Evolutionary conservation across 2,888 invertebrate genomes (phyloP).

Genomic region (Lumbricus terrestris): DNA sequence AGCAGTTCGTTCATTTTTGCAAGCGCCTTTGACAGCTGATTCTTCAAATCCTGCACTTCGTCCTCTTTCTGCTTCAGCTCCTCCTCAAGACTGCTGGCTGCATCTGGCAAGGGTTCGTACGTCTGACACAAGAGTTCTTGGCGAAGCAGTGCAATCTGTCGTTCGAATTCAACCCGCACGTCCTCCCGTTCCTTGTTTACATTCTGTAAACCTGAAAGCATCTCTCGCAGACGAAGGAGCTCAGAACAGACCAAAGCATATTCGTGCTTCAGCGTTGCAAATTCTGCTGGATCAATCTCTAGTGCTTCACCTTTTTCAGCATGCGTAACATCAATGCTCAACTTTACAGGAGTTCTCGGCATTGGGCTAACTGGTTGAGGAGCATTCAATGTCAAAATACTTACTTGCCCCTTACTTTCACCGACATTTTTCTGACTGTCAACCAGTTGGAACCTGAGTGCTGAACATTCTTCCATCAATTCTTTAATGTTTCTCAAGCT

Average conservation of each 20-base stretch:
- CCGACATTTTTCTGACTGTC: background rate
- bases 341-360: background rate
- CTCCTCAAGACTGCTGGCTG: background rate
- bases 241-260: constrained; percentile 26
- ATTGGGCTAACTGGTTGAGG: background rate
- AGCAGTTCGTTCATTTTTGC: constrained; percentile 6
- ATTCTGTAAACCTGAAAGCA: constrained; percentile 16
- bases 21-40: constrained; percentile 4
- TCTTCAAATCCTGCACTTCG: constrained; percentile 6
- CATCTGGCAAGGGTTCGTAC: background rate
- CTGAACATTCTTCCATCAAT: background rate
- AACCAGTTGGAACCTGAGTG: background rate
- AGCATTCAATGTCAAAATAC: background rate
- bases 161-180: constrained; percentile 24
- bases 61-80: constrained; percentile 23
- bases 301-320: background rate
- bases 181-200: constrained; percentile 22
- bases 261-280: background rate
- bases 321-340: background rate
- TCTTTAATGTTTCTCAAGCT: background rate
- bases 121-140: constrained; percentile 17
- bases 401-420: background rate
- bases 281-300: constrained; percentile 5
- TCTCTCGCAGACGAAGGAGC: constrained; percentile 22
- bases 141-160: background rate